Evolutionary conservation across 2,888 invertebrate species (phyloP).

Genomic region (Eristalis arbustorum): DNA sequence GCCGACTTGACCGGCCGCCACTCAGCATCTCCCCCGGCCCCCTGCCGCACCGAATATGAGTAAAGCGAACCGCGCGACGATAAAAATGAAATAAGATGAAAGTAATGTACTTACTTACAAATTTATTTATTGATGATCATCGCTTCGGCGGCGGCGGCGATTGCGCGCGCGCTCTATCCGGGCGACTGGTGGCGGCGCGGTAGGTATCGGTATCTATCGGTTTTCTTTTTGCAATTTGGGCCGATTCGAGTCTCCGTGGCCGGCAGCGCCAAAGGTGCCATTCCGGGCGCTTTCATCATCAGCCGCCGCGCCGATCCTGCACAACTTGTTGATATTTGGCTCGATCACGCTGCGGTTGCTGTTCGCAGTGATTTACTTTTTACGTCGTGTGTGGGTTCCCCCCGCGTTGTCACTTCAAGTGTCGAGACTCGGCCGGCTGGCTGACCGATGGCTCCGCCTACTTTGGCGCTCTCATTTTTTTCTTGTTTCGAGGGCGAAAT

Average conservation of each 20-base stretch:
- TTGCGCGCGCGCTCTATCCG: constrained; percentile 69
- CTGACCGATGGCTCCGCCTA: constrained; percentile 43
- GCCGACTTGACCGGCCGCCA: constrained; percentile 56
- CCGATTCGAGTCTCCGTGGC: constrained; percentile 15
- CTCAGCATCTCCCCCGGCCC: constrained; percentile 35
- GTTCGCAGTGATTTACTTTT: constrained; percentile 56
- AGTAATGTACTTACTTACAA: constrained; percentile 71
- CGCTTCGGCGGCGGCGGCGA: constrained; percentile 70
- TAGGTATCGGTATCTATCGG: constrained; percentile 44
- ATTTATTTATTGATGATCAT: constrained; percentile 71
- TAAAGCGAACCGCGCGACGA: constrained; percentile 68
- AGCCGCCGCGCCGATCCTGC: too few relatives aligned
- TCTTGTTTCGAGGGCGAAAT: constrained; percentile 22
- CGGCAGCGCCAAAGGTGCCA: constrained; percentile 63
- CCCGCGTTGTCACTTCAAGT: constrained; percentile 44
- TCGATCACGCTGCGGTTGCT: neutral
- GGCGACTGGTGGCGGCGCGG: constrained; percentile 29
- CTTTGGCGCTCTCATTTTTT: constrained; percentile 29
- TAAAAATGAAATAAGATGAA: constrained; percentile 71
- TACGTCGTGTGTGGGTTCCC: constrained; percentile 62
- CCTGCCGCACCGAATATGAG: constrained; percentile 56
- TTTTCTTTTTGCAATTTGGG: constrained; percentile 40
- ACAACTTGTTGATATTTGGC: constrained; percentile 58
- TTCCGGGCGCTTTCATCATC: constrained; percentile 51
- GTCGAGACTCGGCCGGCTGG: constrained; percentile 42